phyloP scores from a whole-genome alignment of 1,140 invertebrate species.

The Trichonephila clavipes region DNA sequence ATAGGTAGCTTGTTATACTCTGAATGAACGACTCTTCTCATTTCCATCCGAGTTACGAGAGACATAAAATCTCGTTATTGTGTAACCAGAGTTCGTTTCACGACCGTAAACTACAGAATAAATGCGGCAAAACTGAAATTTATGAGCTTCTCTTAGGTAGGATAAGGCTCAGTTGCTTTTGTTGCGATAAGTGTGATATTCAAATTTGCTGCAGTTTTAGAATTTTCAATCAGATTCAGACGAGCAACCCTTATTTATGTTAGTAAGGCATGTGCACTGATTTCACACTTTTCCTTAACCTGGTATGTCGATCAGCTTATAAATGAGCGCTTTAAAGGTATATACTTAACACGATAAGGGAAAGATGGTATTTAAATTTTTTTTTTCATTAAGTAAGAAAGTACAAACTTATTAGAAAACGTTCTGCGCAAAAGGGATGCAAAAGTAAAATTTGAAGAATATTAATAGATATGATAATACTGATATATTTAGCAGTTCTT shows the following conservation, averaged over 20 bases:
- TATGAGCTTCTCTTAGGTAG: not conserved
- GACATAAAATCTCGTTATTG: constrained; percentile 70
- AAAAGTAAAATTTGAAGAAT: too few species aligned
- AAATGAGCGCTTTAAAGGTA: too few species aligned
- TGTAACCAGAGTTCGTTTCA: constrained; percentile 63
- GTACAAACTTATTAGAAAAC: too few species aligned
- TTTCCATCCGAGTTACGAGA: constrained; percentile 62
- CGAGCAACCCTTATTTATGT: not conserved
- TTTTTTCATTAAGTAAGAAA: too few species aligned
- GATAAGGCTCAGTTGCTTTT: not conserved
- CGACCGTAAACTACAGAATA: constrained; percentile 56
- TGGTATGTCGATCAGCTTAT: too few species aligned
- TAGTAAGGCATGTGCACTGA: too few species aligned
- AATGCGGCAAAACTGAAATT: constrained; percentile 4
- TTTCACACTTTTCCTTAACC: too few species aligned
- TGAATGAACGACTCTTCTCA: constrained; percentile 36
- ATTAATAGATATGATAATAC: too few species aligned
- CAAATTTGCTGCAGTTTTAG: not conserved
- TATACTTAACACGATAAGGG: too few species aligned
- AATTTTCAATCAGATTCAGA: not conserved
- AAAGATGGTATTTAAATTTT: too few species aligned
- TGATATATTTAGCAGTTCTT: too few species aligned
- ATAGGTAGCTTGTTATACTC: not conserved
- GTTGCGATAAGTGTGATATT: not conserved
- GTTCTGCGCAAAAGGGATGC: too few species aligned